phyloP scores from a whole-genome alignment of 2,797 vertebrate genomes.

The Glyptemys insculpta region DNA sequence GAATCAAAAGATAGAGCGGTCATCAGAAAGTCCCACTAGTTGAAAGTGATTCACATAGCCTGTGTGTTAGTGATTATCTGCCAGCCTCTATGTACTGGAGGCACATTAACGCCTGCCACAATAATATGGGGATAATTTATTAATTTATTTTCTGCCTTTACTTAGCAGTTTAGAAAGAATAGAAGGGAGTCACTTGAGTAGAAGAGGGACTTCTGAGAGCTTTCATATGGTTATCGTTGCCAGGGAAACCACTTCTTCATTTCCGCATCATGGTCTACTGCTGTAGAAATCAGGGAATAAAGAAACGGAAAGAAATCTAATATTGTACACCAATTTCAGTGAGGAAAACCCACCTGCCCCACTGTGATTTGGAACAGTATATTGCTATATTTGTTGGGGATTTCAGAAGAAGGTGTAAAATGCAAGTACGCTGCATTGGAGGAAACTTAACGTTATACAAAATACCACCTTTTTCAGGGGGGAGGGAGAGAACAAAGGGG shows the following conservation, averaged over 20 bases:
- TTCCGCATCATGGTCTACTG: slow-evolving; percentile 25
- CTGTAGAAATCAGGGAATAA: slow-evolving; percentile 28
- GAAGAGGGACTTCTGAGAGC: slow-evolving; percentile 35
- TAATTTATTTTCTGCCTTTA: slow-evolving; percentile 16
- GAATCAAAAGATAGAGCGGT: slow-evolving; percentile 14
- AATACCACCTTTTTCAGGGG: not conserved
- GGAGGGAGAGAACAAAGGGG: not conserved
- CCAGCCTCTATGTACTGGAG: not conserved
- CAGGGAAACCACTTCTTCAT: slow-evolving; percentile 59
- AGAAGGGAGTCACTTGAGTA: slow-evolving; percentile 31
- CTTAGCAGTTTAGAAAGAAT: not conserved
- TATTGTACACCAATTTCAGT: not conserved
- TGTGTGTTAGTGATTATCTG: too few relatives aligned
- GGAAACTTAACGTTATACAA: not conserved
- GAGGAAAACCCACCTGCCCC: not conserved
- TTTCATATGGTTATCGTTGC: slow-evolving; percentile 43
- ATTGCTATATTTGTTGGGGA: not conserved
- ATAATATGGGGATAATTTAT: slow-evolving; percentile 41
- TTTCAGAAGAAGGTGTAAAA: not conserved
- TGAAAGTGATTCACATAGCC: slow-evolving; percentile 19
- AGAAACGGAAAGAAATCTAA: not conserved
- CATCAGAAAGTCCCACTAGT: slow-evolving; percentile 26
- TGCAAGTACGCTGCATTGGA: not conserved
- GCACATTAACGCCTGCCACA: not conserved
- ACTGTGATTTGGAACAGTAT: rapidly evolving